Conservation (phyloP, 2,113 vertebrate species). For the Apteryx mantelli region DNA sequence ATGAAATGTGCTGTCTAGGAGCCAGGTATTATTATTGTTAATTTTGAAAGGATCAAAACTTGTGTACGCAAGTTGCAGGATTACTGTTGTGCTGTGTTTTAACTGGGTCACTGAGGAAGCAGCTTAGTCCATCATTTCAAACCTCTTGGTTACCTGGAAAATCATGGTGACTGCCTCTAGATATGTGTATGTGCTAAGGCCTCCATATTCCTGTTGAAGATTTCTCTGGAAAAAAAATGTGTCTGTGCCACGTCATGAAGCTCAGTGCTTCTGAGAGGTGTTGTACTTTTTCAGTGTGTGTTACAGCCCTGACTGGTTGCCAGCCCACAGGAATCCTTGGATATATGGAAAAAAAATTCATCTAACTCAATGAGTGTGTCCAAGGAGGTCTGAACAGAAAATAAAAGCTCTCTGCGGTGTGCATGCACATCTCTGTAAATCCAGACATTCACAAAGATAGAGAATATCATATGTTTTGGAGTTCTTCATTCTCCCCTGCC, state of each 20-base stretch:
- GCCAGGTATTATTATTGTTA: not conserved
- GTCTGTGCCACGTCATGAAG: not conserved
- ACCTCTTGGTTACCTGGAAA: not conserved
- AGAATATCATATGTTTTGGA: not conserved
- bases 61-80: not conserved
- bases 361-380: not conserved
- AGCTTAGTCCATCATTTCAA: not conserved
- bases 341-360: not conserved
- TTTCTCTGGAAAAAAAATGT: not conserved
- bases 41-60: constrained; percentile 9
- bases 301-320: not conserved
- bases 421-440: not conserved
- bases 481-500: rapidly evolving
- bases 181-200: not conserved
- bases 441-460: not conserved
- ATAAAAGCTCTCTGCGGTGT: not conserved
- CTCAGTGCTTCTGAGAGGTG: not conserved
- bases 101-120: not conserved
- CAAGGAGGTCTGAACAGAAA: not conserved
- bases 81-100: not conserved
- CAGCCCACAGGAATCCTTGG: not conserved
- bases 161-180: not conserved
- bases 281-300: not conserved
- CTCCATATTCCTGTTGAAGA: not conserved
- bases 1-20: not conserved